Conservation (phyloP, 2,797 vertebrate species). For the Acropternis orthonyx region DNA sequence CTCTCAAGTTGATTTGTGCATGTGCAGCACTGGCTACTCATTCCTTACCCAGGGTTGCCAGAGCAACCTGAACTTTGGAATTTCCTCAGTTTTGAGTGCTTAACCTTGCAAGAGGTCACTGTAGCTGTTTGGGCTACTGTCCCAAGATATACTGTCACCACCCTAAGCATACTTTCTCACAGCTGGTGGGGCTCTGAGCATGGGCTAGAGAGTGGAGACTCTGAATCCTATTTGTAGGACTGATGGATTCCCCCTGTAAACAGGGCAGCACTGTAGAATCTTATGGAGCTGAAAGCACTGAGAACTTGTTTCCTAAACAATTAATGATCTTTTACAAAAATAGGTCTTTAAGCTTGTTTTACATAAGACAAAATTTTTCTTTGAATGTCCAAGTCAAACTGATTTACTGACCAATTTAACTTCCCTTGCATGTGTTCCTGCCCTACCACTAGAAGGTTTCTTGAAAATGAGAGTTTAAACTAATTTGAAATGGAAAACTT, state of each 20-base stretch:
- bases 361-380: neutral
- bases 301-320: neutral
- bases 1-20: neutral
- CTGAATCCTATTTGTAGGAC: neutral
- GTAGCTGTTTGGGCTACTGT: neutral
- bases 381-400: neutral
- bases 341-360: neutral
- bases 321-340: neutral
- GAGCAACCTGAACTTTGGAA: conserved; percentile 35
- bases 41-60: neutral
- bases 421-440: neutral
- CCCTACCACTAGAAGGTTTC: neutral
- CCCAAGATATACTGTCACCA: neutral
- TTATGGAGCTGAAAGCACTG: neutral
- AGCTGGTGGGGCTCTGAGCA: neutral
- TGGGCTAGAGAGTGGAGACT: neutral
- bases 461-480: neutral
- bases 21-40: neutral
- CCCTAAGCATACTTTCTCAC: neutral
- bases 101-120: neutral
- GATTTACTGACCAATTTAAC: neutral
- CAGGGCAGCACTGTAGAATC: neutral
- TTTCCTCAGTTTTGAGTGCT: conserved; percentile 20
- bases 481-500: neutral
- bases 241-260: neutral